Conservation (phyloP, 2,797 vertebrate species). For the Chiloscyllium punctatum region DNA sequence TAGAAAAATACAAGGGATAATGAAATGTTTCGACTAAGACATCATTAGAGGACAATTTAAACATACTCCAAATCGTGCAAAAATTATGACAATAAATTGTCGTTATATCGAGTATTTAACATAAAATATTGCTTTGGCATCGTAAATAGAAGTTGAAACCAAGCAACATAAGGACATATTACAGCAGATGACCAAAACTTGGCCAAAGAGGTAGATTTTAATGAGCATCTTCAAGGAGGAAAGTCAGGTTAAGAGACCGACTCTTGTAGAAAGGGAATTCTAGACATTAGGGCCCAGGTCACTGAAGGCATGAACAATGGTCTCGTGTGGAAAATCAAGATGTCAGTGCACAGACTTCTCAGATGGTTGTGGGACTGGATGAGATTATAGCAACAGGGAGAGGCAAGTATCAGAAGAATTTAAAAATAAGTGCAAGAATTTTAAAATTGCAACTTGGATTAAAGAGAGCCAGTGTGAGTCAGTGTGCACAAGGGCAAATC, state of each 20-base stretch:
- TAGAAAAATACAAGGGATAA: not conserved
- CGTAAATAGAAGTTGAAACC: not conserved
- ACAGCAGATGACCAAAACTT: not conserved
- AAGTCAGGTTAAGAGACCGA: not conserved
- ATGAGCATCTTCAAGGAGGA: not conserved
- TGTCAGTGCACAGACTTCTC: not conserved
- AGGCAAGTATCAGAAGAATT: not conserved
- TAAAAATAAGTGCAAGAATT: not conserved
- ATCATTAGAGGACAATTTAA: not conserved
- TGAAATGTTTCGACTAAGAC: not conserved
- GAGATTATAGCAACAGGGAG: not conserved
- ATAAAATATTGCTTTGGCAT: not conserved
- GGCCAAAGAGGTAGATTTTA: not conserved
- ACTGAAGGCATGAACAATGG: not conserved
- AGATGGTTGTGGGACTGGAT: not conserved
- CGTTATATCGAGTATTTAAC: not conserved
- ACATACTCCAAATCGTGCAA: not conserved
- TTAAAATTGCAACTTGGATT: not conserved
- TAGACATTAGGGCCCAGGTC: not conserved
- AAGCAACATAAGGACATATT: not conserved
- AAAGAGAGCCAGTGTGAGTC: not conserved
- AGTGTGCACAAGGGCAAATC: not conserved
- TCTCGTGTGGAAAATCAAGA: not conserved
- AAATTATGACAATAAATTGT: not conserved
- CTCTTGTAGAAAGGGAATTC: not conserved